Evolutionary conservation across 2,797 vertebrate species (phyloP).

Genomic region (Acipenser oxyrinchus): DNA sequence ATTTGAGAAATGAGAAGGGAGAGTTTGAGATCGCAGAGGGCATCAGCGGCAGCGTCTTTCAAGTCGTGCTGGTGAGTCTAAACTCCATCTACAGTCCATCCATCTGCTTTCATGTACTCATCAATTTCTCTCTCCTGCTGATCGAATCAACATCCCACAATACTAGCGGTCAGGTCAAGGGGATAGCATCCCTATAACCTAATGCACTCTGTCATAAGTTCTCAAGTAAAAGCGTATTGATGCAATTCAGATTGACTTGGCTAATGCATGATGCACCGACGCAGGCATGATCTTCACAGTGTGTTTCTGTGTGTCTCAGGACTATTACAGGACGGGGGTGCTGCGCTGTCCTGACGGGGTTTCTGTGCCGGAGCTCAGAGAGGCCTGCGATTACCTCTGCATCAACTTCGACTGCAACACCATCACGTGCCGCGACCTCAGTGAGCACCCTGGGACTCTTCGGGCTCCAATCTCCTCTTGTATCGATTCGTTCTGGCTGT

Average conservation of each 20-base stretch:
- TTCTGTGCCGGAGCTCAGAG: slow-evolving; percentile 66
- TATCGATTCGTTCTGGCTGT: too few species aligned
- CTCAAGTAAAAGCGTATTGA: too few species aligned
- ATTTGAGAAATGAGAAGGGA: slow-evolving; percentile 66
- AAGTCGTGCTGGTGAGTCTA: slow-evolving; percentile 58
- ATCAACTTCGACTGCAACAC: slow-evolving; percentile 73
- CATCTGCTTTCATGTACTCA: neutral
- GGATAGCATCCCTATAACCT: too few species aligned
- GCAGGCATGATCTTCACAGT: too few species aligned
- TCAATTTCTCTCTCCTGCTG: neutral
- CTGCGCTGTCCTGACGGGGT: slow-evolving; percentile 70
- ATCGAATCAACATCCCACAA: too few species aligned
- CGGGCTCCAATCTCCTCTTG: neutral
- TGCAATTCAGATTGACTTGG: too few species aligned
- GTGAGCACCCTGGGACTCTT: slow-evolving; percentile 43
- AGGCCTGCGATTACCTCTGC: slow-evolving; percentile 71
- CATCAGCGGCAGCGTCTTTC: slow-evolving; percentile 61
- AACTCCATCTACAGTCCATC: neutral
- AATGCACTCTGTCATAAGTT: too few species aligned
- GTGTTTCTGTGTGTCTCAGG: slow-evolving; percentile 35
- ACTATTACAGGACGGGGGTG: slow-evolving; percentile 66
- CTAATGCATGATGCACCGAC: too few species aligned
- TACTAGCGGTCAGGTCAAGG: too few species aligned
- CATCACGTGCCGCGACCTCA: slow-evolving; percentile 68
- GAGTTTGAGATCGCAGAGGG: slow-evolving; percentile 69